phyloP scores from a whole-genome alignment of 2,797 vertebrate species.

The Etheostoma perlongum region DNA sequence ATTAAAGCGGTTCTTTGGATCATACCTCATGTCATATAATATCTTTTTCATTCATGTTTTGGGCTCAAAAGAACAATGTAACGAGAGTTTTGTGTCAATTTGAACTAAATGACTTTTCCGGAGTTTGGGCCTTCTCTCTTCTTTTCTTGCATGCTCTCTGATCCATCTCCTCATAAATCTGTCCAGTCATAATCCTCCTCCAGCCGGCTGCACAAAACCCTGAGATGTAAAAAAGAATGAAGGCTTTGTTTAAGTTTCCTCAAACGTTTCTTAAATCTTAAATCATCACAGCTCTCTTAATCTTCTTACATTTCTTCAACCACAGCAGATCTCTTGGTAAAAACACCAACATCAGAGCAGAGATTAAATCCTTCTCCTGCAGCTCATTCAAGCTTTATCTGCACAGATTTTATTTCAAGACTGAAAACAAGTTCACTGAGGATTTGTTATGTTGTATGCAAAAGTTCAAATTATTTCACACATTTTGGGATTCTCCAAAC shows the following conservation, averaged over 20 bases:
- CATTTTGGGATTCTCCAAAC: neutral
- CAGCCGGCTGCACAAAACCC: slow-evolving; percentile 46
- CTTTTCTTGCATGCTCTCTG: slow-evolving; percentile 15
- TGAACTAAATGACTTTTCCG: slow-evolving; percentile 37
- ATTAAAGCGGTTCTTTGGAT: slow-evolving; percentile 30
- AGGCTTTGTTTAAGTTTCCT: slow-evolving; percentile 71
- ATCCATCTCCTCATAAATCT: slow-evolving; percentile 63
- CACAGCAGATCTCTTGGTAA: slow-evolving; percentile 16
- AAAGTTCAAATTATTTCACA: slow-evolving; percentile 26
- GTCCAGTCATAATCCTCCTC: slow-evolving; percentile 61
- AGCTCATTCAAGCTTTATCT: neutral
- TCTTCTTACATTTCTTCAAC: slow-evolving; percentile 49
- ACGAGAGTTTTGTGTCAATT: slow-evolving; percentile 31
- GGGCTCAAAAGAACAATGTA: slow-evolving; percentile 17
- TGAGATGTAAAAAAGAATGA: slow-evolving; percentile 61
- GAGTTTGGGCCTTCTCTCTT: slow-evolving; percentile 30
- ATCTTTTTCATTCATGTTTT: slow-evolving; percentile 18
- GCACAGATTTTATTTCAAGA: slow-evolving; percentile 1
- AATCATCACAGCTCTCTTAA: slow-evolving; percentile 53
- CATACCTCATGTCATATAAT: slow-evolving; percentile 5
- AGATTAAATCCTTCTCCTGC: slow-evolving; percentile 38
- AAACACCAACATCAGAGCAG: slow-evolving; percentile 35
- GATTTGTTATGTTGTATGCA: neutral
- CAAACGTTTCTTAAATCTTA: slow-evolving; percentile 53
- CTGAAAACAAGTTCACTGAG: slow-evolving; percentile 22